Conservation (phyloP, 2,797 vertebrate genomes). For the Eupleurogrammus muticus region DNA sequence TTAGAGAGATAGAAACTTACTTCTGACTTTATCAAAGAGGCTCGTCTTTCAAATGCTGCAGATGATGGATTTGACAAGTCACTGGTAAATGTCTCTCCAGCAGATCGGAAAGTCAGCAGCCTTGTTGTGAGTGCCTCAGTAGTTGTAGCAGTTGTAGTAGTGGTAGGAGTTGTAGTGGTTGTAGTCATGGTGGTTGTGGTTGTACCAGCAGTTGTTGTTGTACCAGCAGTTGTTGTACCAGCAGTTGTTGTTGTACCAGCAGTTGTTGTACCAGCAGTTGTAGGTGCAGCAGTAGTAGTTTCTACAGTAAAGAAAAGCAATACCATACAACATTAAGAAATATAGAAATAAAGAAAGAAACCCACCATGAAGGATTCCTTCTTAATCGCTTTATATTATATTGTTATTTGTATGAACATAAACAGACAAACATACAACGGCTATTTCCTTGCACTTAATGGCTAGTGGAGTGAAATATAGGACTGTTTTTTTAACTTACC, state of each 20-base stretch:
- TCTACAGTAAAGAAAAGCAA: too few relatives aligned
- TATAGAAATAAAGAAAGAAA: background rate
- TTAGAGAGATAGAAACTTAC: constrained; percentile 36
- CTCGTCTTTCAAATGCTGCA: constrained; percentile 33
- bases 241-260: background rate
- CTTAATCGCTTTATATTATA: too few relatives aligned
- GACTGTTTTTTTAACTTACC: constrained; percentile 18
- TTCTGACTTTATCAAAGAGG: constrained; percentile 13
- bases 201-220: background rate
- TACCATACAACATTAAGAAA: background rate
- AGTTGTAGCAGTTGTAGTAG: background rate
- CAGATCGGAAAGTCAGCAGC: constrained; percentile 42
- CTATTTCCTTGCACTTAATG: too few relatives aligned
- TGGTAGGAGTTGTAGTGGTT: background rate
- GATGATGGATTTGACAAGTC: constrained; percentile 49
- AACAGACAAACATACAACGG: too few relatives aligned
- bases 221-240: background rate
- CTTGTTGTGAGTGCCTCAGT: constrained; percentile 14
- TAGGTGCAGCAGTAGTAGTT: background rate
- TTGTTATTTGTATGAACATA: too few relatives aligned
- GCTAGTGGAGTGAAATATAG: background rate
- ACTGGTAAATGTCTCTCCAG: constrained; percentile 51
- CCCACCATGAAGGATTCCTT: too few relatives aligned
- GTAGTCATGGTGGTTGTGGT: background rate
- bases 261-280: background rate